Base-by-base conservation (phyloP, 2,113 vertebrate genomes). In the Danio rerio region DNA sequence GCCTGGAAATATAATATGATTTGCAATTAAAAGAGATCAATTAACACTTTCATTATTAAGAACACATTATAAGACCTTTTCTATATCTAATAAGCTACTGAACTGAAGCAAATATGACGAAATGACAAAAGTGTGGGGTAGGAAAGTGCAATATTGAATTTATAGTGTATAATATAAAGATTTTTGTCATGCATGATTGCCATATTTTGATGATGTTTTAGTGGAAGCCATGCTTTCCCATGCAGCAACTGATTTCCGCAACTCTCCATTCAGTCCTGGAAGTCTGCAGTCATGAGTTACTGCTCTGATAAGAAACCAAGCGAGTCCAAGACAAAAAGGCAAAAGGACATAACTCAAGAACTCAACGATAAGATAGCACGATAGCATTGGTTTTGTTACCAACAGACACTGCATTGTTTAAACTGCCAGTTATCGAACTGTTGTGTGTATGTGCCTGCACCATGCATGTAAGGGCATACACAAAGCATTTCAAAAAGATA, bases 281-380 rank as follows among this genome's bases (percentile, higher is more conserved):
- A 73, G 13, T 73, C 20, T 55, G 68, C 66, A 55, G 70, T 73
- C 49, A 73, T 55, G 50, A 55, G 12, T 70, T 70, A 49, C 45
- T 73, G 18, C 50, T 73, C 13, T 9, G 70, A 70, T 70, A 55
- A 73, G 70, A n/a, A 55, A 53, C 70, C 49, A 53, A 55, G 21
- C 8, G 8, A 73, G 70, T 53, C 15, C 50, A 31, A 73, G 50
- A 73, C 70, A 73, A 73, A 73, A 21, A 52, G 21, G 70, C 8
- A 73, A 73, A 73, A 73, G 70, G 49, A 73, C 49, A 70, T 47
- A 31, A 49, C 15, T 73, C 12, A 73, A 73, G 50, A 73, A 55
- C 50, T 31, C 53, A 55, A 53, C 5, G 50, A 77, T 50, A 61
- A 61, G 58, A 76, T 59, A 18, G 5, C 9, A 75, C 20, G 55